A percentile compares a stretch with the other conserved stretches of the same genome.
phyloP scores from a whole-genome alignment of 2,797 vertebrate genomes.

The Etheostoma perlongum region DNA sequence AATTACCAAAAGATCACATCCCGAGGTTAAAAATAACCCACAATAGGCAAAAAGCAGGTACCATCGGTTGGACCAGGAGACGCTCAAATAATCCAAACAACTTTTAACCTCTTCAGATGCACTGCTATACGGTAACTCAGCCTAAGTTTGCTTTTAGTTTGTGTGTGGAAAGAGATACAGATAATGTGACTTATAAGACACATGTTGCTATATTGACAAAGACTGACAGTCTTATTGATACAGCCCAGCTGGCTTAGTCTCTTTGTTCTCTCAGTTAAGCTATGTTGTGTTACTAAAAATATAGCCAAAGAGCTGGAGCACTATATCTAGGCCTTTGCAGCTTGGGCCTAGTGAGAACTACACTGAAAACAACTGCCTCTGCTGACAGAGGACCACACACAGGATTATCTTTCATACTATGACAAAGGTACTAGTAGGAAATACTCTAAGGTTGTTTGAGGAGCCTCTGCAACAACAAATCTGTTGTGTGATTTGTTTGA shows the following conservation, averaged over 20 bases:
- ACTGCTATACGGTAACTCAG: not conserved
- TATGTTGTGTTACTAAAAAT: constrained; percentile 77
- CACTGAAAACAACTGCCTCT: constrained; percentile 59
- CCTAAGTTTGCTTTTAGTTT: not conserved
- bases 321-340: constrained; percentile 62
- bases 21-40: constrained; percentile 45
- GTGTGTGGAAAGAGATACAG: constrained; percentile 8
- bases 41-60: constrained; percentile 5
- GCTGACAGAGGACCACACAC: constrained; percentile 53
- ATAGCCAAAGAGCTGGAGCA: constrained; percentile 62
- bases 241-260: constrained; percentile 47
- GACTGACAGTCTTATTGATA: constrained; percentile 35
- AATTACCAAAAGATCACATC: not conserved
- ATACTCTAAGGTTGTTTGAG: constrained; percentile 14
- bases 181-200: constrained; percentile 14
- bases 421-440: constrained; percentile 24
- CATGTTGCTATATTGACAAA: constrained; percentile 37
- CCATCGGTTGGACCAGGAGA: constrained; percentile 38
- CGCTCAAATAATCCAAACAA: constrained; percentile 24
- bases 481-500: constrained; percentile 27
- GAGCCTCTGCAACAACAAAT: constrained; percentile 24
- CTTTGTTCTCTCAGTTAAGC: constrained; percentile 53
- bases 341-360: constrained; percentile 43
- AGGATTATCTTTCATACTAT: constrained; percentile 35
- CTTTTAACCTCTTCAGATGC: constrained; percentile 49